These are phyloP conservation scores for Venturia canescens DNA, from an alignment of 1,140 invertebrate species.

Conservation along the genomic window DNA sequence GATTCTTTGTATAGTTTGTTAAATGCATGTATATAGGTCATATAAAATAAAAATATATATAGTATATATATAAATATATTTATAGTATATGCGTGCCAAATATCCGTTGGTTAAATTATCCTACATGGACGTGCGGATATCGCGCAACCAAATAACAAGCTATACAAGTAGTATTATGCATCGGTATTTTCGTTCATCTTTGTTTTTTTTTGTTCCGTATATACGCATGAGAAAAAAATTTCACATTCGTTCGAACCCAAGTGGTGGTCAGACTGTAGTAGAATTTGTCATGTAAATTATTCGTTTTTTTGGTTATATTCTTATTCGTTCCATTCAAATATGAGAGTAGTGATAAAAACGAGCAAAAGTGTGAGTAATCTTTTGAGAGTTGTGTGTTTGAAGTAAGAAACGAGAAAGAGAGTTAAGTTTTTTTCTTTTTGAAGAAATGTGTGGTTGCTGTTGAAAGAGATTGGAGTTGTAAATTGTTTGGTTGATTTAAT, in stretches of 20 bases:
- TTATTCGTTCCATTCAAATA: slow-evolving; percentile 46
- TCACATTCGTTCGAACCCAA: neutral
- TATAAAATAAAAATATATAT: neutral
- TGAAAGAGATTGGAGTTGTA: no score
- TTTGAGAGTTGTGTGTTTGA: no score
- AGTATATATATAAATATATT: neutral
- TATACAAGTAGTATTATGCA: slow-evolving; percentile 16
- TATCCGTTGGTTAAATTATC: slow-evolving; percentile 5
- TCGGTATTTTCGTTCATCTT: no score
- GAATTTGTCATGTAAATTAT: neutral
- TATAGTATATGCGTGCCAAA: neutral
- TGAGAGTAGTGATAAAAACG: no score
- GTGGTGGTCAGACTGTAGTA: neutral
- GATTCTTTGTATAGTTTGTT: neutral
- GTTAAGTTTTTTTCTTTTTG: no score
- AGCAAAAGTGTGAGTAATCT: no score
- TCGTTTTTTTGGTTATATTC: neutral
- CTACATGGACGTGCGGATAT: slow-evolving; percentile 15
- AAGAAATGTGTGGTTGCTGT: no score
- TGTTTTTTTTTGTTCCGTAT: neutral
- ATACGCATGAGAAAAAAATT: neutral
- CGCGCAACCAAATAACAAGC: neutral
- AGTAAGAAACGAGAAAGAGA: no score
- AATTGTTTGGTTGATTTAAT: no score
- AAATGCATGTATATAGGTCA: neutral